Percentiles rank a stretch among this genome's conserved stretches.
phyloP scores from a whole-genome alignment of 1,140 invertebrate genomes.

The Zaprionus taronus region DNA sequence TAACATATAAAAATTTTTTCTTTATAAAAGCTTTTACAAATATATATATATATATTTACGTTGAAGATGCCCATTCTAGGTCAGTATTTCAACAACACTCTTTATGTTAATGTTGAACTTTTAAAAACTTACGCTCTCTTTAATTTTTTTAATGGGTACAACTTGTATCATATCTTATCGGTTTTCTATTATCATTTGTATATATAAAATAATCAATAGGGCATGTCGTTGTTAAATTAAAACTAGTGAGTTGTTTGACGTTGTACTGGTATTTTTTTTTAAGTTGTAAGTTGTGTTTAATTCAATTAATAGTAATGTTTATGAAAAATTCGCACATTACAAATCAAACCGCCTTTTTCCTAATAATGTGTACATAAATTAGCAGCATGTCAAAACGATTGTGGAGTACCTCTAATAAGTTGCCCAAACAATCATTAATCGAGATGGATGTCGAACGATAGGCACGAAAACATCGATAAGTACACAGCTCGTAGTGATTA shows the following conservation, averaged over 20 bases:
- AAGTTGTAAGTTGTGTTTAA: not conserved
- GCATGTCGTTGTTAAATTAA: not conserved
- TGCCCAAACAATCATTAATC: not conserved
- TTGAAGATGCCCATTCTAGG: not conserved
- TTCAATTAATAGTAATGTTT: not conserved
- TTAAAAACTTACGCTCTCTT: not conserved
- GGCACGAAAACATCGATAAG: conserved; percentile 3
- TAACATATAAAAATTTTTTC: not conserved
- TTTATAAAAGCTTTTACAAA: not conserved
- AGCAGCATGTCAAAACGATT: not conserved
- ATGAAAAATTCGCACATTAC: not conserved
- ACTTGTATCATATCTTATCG: conserved; percentile 17
- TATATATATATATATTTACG: not conserved
- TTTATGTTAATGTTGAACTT: too few species aligned
- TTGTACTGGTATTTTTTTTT: not conserved
- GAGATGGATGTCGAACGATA: not conserved
- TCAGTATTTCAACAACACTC: not conserved
- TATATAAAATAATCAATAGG: conserved; percentile 17
- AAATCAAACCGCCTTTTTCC: not conserved
- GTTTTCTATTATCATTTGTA: not conserved
- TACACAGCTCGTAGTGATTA: not conserved
- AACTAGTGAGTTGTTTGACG: not conserved
- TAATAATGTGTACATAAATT: not conserved
- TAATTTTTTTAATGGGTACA: not conserved
- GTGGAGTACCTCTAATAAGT: conserved; percentile 2